A percentile compares a stretch with the other conserved stretches of the same genome.
These are phyloP conservation scores for Trachops cirrhosus DNA, from an alignment of 2,797 vertebrate genomes.

Conservation along the genomic window DNA sequence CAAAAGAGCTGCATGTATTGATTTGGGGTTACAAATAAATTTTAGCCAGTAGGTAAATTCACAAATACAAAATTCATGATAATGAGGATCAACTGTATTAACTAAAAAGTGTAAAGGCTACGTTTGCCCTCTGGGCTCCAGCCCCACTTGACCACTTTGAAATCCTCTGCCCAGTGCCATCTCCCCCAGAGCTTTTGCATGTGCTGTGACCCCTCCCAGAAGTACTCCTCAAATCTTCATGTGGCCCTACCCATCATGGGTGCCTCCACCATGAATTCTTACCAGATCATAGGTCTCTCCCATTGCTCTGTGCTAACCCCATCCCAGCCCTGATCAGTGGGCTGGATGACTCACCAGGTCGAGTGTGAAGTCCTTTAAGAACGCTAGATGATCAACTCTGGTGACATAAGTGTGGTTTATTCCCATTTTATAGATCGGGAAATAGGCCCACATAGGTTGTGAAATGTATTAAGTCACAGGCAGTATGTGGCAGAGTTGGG, in stretches of 20 bases:
- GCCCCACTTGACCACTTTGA: background rate
- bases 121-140: background rate
- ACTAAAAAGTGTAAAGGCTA: background rate
- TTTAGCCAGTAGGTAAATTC: background rate
- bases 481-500: background rate
- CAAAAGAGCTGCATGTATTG: background rate
- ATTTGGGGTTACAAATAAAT: background rate
- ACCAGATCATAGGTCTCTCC: background rate
- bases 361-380: background rate
- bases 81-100: background rate
- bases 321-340: background rate
- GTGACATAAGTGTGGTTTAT: background rate
- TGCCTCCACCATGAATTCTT: background rate
- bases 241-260: background rate
- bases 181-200: background rate
- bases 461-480: background rate
- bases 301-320: background rate
- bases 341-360: background rate
- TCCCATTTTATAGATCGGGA: constrained; percentile 1
- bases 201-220: background rate
- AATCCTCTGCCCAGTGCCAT: background rate
- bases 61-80: background rate
- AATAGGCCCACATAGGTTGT: background rate
- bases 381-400: background rate
- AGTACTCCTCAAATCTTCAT: background rate